Base-by-base conservation (phyloP, 2,113 vertebrate species). In the Phyllostomus discolor region DNA sequence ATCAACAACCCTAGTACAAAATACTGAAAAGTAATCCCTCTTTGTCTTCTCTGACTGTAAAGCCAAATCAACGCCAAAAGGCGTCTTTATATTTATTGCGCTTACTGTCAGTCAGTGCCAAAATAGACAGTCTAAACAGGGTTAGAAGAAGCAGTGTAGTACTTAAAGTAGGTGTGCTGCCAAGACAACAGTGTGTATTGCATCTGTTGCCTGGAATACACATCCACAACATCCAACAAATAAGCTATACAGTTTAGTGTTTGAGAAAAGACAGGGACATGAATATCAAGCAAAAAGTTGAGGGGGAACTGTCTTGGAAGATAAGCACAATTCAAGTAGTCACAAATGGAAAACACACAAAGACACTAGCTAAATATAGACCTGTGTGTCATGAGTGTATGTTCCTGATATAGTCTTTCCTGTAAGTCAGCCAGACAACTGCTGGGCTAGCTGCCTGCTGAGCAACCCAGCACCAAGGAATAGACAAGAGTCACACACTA, bases 161-260 rank as follows among this genome's bases (percentile, higher is more conserved):
- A 43, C 90, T 96, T 97, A 92, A 97, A 96, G 93, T 50, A 62
- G 95, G 46, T 90, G 50, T 91, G 80, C 96, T 97, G 79, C 86
- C 35, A 57, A 91, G 85, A 78, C 76, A 97, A 88, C 86, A 96
- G 87, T 33, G 76, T 96, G n/a, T 75, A 73, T n/a, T 91, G 35
- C 81, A 96, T 70, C 26, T 96, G 96, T 97, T 98, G 91, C 97
- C 94, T 96, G 91, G 91, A 96, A 97, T 97, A 98, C 95, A 93
- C 28, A 6, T 38, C 46, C 88, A 72, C 19, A 96, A 94, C 66
- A 43, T 4, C 52, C 78, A 20, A 78, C 66, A 95, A 96, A 97
- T 95, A 95, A 88, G 46, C 41, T 46, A 43, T 48, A 54, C 0
- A 90, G 41, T 2, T 28, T 57, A 0, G 0, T 41, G 43, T 16